Evolutionary conservation across 2,888 invertebrate genomes (phyloP), one percentile per base, ranked within the genome.

Genomic region (Cremastobaeus sp.): DNA sequence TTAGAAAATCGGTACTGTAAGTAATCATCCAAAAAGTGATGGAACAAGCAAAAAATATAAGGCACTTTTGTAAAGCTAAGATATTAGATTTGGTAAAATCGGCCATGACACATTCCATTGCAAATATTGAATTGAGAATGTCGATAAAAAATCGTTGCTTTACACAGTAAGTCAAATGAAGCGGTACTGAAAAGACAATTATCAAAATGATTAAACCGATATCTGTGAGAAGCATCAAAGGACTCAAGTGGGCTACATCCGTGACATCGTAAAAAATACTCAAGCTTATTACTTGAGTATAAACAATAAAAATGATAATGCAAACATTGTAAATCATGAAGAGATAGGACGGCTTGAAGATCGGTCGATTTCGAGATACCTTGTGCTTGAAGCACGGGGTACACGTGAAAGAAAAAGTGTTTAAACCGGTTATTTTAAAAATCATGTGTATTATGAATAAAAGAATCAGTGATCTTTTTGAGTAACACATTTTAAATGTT

Each of bases 351-450:
- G 25, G 37, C 6, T 21, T 11, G 3, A 52, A 37, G 0, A 15
- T 6, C 2, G 37, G 21, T n/a, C 37, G 18, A 2, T 37, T 37
- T 5, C 11, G 9, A n/a, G 9, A 1, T 5, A 11, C 6, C 11
- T 25, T 52, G 8, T 32, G 35, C n/a, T 37, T 37, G 1, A 11
- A 5, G 30, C 45, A 45, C 3, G 28, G 34, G 6, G 12, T 11
- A 2, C 2, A 12, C 8, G 48, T 34, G 12, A 48, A 48, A 11
- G 11, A 17, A 18, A 2, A 3, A 2, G 48, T 48, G 12, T 34
- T 34, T 8, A 48, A 12, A 12, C 48, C 48, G 20, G 34, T 18
- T 2, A 34, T 11, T 48, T 34, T 48, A 34, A 48, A 48, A 9
- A 48, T 34, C 8, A 48, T 9, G 20, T 20, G 11, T 4, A 48